These are phyloP conservation scores for Cyprinus carpio DNA, from an alignment of 2,113 vertebrate genomes.

Conservation along the genomic window DNA sequence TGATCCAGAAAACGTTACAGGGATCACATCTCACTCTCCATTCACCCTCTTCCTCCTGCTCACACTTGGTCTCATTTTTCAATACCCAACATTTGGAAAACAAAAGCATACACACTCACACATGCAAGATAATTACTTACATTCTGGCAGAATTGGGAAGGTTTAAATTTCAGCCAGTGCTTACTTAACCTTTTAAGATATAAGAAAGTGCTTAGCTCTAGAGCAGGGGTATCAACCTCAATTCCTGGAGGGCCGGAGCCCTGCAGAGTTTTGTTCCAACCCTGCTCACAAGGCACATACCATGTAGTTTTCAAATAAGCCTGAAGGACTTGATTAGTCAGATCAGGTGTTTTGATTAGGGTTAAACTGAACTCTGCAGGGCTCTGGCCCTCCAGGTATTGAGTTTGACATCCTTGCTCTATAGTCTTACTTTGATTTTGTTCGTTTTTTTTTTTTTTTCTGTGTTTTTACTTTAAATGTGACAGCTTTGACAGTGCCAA, in stretches of 20 bases:
- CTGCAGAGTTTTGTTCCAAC: no score
- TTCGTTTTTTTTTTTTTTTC: slow-evolving; percentile 30
- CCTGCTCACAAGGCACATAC: no score
- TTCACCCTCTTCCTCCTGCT: slow-evolving; percentile 11
- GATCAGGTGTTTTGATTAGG: no score
- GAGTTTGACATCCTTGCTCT: background rate
- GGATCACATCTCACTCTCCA: slow-evolving; percentile 34
- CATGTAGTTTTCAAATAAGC: no score
- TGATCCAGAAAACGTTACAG: slow-evolving; percentile 57
- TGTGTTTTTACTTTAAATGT: slow-evolving; percentile 37
- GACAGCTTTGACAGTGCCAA: slow-evolving; percentile 13
- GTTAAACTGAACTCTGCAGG: no score
- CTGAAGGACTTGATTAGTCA: no score
- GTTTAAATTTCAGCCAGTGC: slow-evolving; percentile 7
- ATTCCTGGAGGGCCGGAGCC: no score
- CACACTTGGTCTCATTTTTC: slow-evolving; percentile 27
- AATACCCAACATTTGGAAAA: background rate
- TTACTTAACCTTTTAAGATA: slow-evolving; percentile 45
- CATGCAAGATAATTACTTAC: background rate
- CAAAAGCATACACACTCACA: background rate
- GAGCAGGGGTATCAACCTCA: no score
- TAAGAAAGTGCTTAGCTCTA: background rate
- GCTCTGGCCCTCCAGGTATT: no score
- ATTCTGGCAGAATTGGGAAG: background rate
- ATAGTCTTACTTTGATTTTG: slow-evolving; percentile 32